Evolutionary conservation across 2,797 vertebrate genomes (phyloP).

Genomic region (Macropus fuliginosus): DNA sequence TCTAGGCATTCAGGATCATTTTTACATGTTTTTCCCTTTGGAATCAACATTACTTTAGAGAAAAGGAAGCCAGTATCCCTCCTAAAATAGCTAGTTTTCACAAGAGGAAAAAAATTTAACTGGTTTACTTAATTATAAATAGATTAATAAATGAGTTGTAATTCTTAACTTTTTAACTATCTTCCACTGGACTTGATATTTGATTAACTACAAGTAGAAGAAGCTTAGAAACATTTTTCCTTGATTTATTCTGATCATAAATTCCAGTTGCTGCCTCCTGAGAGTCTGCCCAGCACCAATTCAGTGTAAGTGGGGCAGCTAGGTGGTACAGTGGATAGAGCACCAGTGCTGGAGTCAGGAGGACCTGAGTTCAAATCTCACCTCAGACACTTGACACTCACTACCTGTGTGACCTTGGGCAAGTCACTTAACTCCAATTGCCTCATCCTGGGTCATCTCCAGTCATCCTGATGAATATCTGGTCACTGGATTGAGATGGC

Average conservation of each 20-base stretch:
- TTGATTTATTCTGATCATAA: conserved; percentile 27
- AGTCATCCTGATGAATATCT: too few species aligned
- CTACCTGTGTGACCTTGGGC: too few species aligned
- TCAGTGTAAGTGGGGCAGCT: neutral
- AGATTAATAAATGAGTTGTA: conserved; percentile 58
- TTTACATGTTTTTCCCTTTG: conserved; percentile 14
- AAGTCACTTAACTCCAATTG: too few species aligned
- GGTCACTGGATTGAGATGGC: too few species aligned
- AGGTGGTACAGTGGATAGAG: too few species aligned
- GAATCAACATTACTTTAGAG: neutral
- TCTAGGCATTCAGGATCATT: conserved; percentile 20
- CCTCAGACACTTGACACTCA: too few species aligned
- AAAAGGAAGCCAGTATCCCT: conserved; percentile 22
- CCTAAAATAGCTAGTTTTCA: conserved; percentile 51
- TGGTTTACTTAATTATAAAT: conserved; percentile 61
- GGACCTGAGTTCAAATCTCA: too few species aligned
- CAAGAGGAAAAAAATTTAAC: conserved; percentile 46
- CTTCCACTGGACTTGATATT: conserved; percentile 47
- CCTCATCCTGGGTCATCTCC: too few species aligned
- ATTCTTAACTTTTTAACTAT: conserved; percentile 39
- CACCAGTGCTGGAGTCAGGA: too few species aligned
- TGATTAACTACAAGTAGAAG: neutral
- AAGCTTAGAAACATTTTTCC: conserved; percentile 33
- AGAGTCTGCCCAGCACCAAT: neutral
- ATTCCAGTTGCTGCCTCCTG: neutral